Conservation (phyloP, 2,113 vertebrate species). For the Vimba vimba region DNA sequence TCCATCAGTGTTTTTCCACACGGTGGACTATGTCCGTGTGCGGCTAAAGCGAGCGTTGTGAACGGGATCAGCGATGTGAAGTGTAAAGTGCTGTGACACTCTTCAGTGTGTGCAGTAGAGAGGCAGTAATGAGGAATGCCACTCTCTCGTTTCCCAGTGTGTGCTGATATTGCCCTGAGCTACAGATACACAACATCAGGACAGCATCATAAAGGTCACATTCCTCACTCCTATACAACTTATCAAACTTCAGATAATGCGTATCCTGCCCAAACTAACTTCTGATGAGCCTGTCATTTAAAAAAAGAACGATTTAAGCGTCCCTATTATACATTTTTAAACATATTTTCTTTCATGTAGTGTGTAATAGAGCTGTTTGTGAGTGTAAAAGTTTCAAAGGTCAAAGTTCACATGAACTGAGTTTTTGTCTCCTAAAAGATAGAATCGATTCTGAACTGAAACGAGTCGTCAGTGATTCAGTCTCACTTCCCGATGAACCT, state of each 20-base stretch:
- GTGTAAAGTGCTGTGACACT: conserved; percentile 51
- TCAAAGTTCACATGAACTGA: no score
- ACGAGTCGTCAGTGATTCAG: no score
- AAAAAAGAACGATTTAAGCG: neutral
- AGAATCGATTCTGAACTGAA: no score
- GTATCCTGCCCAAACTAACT: neutral
- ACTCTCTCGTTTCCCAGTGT: conserved; percentile 62
- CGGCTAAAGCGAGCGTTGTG: neutral
- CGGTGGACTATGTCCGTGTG: no score
- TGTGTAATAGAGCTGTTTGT: no score
- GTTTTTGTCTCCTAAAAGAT: no score
- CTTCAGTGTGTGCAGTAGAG: conserved; percentile 69
- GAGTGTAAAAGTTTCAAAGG: no score
- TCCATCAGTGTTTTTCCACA: no score
- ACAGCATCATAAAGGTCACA: neutral
- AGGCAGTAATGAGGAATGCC: conserved; percentile 74
- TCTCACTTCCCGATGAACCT: no score
- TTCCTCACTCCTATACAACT: neutral
- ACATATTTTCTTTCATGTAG: no score
- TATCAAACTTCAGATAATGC: neutral
- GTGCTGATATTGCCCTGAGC: conserved; percentile 36
- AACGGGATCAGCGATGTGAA: neutral
- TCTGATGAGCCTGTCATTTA: neutral
- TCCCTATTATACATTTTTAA: no score
- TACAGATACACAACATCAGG: neutral